Conservation (phyloP, 2,888 invertebrate genomes). For the Noctua comes region DNA sequence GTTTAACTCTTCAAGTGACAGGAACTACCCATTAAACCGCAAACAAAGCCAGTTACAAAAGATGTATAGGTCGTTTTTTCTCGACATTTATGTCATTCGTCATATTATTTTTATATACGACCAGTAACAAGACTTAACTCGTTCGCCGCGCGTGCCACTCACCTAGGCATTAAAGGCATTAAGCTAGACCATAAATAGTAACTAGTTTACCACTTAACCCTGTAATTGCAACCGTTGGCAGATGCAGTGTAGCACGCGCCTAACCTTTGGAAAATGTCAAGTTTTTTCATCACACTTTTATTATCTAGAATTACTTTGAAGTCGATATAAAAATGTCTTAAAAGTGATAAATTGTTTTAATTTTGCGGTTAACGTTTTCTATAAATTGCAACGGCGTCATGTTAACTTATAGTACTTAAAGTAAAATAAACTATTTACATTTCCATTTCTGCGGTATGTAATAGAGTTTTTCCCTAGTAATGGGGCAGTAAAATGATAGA, state of each 20-base stretch:
- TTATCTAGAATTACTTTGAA: slow-evolving; percentile 35
- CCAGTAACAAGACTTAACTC: slow-evolving; percentile 42
- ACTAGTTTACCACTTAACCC: slow-evolving; percentile 51
- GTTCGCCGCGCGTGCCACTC: slow-evolving; percentile 53
- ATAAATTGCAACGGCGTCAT: slow-evolving; percentile 38
- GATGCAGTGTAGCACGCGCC: slow-evolving; percentile 64
- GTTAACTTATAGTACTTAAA: background rate
- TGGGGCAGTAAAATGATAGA: background rate
- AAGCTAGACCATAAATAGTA: slow-evolving; percentile 63
- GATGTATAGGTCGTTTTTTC: background rate
- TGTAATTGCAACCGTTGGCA: slow-evolving; percentile 68
- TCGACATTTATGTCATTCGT: slow-evolving; percentile 20
- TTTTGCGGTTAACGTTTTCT: slow-evolving; percentile 22
- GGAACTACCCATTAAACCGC: slow-evolving; percentile 7
- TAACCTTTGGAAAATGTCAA: slow-evolving; percentile 69
- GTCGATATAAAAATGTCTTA: slow-evolving; percentile 46
- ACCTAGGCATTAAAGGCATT: slow-evolving; percentile 51
- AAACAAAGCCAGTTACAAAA: slow-evolving; percentile 19
- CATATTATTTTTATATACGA: slow-evolving; percentile 7
- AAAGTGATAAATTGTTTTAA: slow-evolving; percentile 39
- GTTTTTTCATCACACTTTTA: slow-evolving; percentile 46
- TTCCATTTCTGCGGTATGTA: background rate
- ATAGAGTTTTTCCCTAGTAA: background rate
- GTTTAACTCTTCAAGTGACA: slow-evolving; percentile 9
- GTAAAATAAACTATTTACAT: background rate